phyloP scores from a whole-genome alignment of 2,797 vertebrate species.

The Menidia menidia region DNA sequence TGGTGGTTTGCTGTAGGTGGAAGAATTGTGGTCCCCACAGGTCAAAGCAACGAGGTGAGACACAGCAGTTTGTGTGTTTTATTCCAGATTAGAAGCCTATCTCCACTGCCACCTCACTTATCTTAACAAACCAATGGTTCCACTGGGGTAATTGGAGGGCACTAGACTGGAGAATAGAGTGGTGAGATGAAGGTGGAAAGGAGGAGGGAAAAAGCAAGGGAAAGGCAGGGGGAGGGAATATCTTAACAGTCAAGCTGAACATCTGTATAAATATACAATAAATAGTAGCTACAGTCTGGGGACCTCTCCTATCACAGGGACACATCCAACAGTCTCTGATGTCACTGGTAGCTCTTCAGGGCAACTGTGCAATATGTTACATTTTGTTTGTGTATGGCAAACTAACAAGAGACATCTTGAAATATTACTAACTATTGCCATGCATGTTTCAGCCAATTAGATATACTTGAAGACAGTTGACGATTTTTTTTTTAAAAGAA shows the following conservation, averaged over 20 bases:
- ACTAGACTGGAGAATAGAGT: slow-evolving; percentile 77
- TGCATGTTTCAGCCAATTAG: background rate
- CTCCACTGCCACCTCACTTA: slow-evolving; percentile 74
- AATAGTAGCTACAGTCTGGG: slow-evolving; percentile 25
- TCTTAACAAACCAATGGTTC: slow-evolving; percentile 81
- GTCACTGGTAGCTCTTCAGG: slow-evolving; percentile 16
- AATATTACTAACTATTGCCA: background rate
- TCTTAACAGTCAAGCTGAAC: slow-evolving; percentile 58
- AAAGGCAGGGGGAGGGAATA: slow-evolving; percentile 39
- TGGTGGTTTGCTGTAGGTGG: slow-evolving; percentile 50
- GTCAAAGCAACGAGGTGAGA: slow-evolving; percentile 72
- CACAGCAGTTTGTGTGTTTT: slow-evolving; percentile 75
- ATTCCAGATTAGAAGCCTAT: slow-evolving; percentile 79
- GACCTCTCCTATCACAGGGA: slow-evolving; percentile 19
- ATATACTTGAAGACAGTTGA: background rate
- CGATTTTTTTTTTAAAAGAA: slow-evolving; percentile 3
- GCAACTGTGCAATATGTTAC: background rate
- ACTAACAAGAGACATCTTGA: background rate
- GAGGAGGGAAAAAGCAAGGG: slow-evolving; percentile 3
- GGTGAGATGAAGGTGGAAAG: slow-evolving; percentile 46
- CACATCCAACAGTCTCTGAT: slow-evolving; percentile 14
- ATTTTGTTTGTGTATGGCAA: too few species aligned
- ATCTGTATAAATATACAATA: slow-evolving; percentile 30
- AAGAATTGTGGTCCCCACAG: slow-evolving; percentile 48
- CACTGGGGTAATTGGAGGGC: slow-evolving; percentile 78